Evolutionary conservation across 2,797 vertebrate genomes (phyloP), one percentile per base, ranked within the genome.

Genomic region (Coilia nasus): DNA sequence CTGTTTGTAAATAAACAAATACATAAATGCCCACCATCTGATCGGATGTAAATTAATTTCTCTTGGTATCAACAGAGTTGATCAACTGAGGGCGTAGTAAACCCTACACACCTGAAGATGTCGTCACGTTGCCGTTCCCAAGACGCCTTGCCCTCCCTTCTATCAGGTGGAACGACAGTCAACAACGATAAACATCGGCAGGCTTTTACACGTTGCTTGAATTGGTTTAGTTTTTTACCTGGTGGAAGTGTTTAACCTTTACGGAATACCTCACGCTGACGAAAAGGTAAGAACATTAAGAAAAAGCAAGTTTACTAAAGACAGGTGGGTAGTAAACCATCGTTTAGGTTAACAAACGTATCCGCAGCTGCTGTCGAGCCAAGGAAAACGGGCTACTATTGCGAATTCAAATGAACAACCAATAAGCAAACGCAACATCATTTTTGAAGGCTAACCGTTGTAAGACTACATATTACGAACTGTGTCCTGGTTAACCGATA

Each of bases 91-190:
- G 50, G 50, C 50, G 50, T 54, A 54, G 50, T 54, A 54, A 54
- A 54, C 17, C 6, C 35, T 21, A 44, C 35, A 44, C 31, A 78
- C 71, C 71, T 78, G 71, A 44, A 78, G 15, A 21, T 78, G 35
- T 44, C 71, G 71, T 78, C 71, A 75, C 31, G 14, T 64, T 17
- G 6, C 31, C 17, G 31, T 31, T 59, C 57, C 17, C 7, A 59
- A 59, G 31, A 11, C 31, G 35, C 31, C 15, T 41, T 15, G 15
- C 35, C 15, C 31, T 21, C 35, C 71, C 71, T 71, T 31, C 31
- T 71, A 31, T 75, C 67, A 75, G 67, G 67, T 75, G 67, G 64
- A 17, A 15, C 15, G 2, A 59, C 57, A 78, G 71, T 78, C 35
- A 44, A 78, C 35, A 44, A 19, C 15, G 67, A 3, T 75, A 15